Percentiles rank a stretch among this genome's conserved stretches.
phyloP scores from a whole-genome alignment of 2,797 vertebrate species.

The Chrosomus eos region DNA sequence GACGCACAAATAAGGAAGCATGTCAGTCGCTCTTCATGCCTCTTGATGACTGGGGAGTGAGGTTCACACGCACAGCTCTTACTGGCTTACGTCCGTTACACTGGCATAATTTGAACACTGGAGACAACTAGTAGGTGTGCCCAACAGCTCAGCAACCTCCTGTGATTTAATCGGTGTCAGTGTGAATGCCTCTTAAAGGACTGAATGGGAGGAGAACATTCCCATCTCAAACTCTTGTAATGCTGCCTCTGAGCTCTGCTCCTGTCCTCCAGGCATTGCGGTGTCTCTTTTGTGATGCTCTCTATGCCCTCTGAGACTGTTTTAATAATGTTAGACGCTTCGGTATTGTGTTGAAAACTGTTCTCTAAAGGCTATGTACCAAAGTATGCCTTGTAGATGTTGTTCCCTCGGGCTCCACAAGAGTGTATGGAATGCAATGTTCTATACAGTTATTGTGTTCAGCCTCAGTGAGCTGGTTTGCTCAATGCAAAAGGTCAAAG shows the following conservation, averaged over 20 bases:
- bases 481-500: slow-evolving; percentile 6
- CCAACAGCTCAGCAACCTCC: background rate
- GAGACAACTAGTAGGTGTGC: background rate
- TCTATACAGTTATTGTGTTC: slow-evolving; percentile 9
- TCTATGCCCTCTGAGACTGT: slow-evolving; percentile 27
- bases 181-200: slow-evolving; percentile 11
- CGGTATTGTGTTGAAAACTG: background rate
- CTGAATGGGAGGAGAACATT: slow-evolving; percentile 14
- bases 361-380: background rate
- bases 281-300: slow-evolving; percentile 21
- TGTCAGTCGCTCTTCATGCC: too few species aligned
- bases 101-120: background rate
- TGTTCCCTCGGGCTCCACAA: background rate
- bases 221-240: slow-evolving; percentile 24
- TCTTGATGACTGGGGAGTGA: too few species aligned
- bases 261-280: slow-evolving; percentile 11
- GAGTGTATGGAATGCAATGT: slow-evolving; percentile 8
- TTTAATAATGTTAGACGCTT: slow-evolving; percentile 24
- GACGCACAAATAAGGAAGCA: too few species aligned
- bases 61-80: too few species aligned
- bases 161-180: background rate
- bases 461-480: slow-evolving; percentile 16
- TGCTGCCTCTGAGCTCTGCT: background rate
- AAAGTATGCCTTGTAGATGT: slow-evolving; percentile 23
- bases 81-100: too few species aligned